Evolutionary conservation across 2,113 vertebrate genomes (phyloP).

Genomic region (Accipiter cooperii): DNA sequence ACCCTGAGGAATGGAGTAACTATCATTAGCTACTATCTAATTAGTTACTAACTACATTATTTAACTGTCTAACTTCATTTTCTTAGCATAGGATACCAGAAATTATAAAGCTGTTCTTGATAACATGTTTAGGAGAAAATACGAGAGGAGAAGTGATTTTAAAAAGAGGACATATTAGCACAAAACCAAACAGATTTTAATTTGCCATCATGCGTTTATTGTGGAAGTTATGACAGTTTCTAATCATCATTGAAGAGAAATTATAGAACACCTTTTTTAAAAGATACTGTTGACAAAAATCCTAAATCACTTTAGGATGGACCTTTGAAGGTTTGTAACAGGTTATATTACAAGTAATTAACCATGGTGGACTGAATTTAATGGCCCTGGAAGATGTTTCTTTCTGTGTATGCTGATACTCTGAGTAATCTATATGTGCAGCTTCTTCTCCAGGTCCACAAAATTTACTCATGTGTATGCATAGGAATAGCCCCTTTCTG

Average conservation of each 20-base stretch:
- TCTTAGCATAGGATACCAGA: neutral
- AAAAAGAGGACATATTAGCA: neutral
- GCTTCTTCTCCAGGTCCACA: neutral
- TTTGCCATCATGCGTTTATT: neutral
- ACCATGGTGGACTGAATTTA: neutral
- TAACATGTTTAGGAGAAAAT: neutral
- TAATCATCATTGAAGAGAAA: neutral
- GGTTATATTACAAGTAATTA: neutral
- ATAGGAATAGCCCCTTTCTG: neutral
- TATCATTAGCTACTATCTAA: neutral
- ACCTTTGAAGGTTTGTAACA: neutral
- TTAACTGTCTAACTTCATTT: neutral
- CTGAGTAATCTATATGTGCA: neutral
- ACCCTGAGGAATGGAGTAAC: neutral
- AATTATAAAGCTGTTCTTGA: neutral
- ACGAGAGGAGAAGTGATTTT: neutral
- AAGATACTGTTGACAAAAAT: neutral
- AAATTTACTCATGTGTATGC: neutral
- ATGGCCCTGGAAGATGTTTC: neutral
- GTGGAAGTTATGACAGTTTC: neutral
- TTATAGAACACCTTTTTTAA: neutral
- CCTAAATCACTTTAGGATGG: neutral
- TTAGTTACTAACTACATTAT: neutral
- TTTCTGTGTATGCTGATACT: neutral
- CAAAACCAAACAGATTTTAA: neutral